These are phyloP conservation scores for Scrobipalpa costella DNA, from an alignment of 2,888 invertebrate genomes.

Conservation along the genomic window DNA sequence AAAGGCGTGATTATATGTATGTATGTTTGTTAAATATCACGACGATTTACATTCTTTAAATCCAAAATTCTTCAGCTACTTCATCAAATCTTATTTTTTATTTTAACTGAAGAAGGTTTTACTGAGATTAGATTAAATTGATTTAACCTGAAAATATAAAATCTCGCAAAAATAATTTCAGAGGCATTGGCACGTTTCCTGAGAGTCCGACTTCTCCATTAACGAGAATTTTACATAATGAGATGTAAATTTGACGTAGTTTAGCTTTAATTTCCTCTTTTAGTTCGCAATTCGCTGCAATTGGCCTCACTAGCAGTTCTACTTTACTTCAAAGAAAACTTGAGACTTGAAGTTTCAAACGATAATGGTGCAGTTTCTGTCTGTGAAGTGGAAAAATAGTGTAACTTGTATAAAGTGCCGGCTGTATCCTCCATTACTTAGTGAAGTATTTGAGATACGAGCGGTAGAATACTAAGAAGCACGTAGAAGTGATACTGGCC, in stretches of 20 bases:
- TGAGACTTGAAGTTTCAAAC: slow-evolving; percentile 16
- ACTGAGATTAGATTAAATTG: neutral
- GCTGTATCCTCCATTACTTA: neutral
- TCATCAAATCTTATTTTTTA: no score
- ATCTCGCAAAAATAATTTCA: neutral
- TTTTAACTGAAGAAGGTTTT: no score
- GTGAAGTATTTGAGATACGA: neutral
- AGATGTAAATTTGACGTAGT: slow-evolving; percentile 19
- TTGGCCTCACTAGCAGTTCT: slow-evolving; percentile 10
- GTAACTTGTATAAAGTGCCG: neutral
- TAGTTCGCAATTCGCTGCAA: slow-evolving; percentile 11
- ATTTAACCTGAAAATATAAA: neutral
- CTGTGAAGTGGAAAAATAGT: slow-evolving; percentile 7
- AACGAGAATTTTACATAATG: slow-evolving; percentile 17
- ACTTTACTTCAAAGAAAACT: slow-evolving; percentile 16
- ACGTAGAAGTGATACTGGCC: no score
- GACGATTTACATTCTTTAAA: no score
- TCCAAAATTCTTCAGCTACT: no score
- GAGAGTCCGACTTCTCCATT: neutral
- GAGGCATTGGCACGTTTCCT: slow-evolving; percentile 6
- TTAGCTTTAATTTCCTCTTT: slow-evolving; percentile 18
- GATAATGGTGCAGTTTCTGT: slow-evolving; percentile 11
- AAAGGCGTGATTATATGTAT: no score
- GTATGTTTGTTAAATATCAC: no score
- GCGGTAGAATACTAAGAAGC: neutral